These are phyloP conservation scores for Anguilla anguilla DNA, from an alignment of 2,797 vertebrate genomes.

Conservation along the genomic window DNA sequence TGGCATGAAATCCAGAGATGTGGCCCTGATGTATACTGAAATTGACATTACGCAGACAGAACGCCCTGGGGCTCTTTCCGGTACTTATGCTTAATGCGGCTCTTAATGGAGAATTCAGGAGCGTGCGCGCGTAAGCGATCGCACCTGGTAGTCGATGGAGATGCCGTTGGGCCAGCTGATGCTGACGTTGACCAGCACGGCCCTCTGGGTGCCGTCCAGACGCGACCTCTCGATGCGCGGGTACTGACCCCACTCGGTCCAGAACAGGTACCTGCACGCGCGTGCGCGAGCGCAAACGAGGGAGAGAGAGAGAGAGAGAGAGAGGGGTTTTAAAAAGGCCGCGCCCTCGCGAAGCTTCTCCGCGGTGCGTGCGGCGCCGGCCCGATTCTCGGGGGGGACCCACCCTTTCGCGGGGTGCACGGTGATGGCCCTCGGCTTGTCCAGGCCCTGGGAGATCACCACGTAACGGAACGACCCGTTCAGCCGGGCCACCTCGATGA, in stretches of 20 bases:
- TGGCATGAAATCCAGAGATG: no score
- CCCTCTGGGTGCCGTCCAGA: conserved; percentile 85
- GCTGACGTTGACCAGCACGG: conserved; percentile 88
- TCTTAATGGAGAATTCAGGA: no score
- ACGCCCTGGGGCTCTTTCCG: no score
- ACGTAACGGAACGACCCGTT: conserved; percentile 97
- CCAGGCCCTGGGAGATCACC: conserved; percentile 93
- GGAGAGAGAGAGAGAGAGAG: not conserved
- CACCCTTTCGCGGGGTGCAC: conserved; percentile 95
- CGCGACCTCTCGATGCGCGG: conserved; percentile 93
- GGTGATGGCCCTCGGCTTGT: conserved; percentile 94
- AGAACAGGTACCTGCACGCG: conserved; percentile 87
- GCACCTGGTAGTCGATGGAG: conserved; percentile 94
- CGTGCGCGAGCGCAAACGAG: not conserved
- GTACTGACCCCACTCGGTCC: conserved; percentile 98
- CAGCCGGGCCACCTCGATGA: conserved; percentile 93
- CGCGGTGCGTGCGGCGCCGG: no score
- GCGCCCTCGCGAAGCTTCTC: no score
- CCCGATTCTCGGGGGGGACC: conserved; percentile 36
- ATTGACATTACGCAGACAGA: no score
- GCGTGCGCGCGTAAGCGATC: conserved; percentile 18
- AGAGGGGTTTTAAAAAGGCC: not conserved
- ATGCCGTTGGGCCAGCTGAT: conserved; percentile 99
- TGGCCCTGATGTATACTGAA: no score
- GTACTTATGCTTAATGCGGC: no score